A percentile compares a stretch with the other conserved stretches of the same genome.
Evolutionary conservation across 2,113 vertebrate genomes (phyloP).

Genomic region (Odocoileus hemionus): DNA sequence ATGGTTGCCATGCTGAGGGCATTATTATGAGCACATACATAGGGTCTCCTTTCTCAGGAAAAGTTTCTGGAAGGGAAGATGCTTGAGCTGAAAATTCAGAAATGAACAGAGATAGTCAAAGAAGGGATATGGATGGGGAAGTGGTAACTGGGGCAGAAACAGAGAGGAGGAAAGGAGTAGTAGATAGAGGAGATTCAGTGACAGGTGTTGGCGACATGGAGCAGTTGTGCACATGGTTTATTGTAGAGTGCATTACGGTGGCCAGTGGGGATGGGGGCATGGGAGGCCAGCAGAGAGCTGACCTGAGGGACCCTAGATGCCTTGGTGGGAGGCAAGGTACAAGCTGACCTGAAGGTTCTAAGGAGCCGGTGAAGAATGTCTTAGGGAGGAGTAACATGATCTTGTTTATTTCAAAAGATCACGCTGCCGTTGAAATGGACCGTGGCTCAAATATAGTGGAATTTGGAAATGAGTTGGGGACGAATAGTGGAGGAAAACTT

Average conservation of each 20-base stretch:
- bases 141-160: not conserved
- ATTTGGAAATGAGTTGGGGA: not conserved
- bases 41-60: not conserved
- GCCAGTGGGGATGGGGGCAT: rapidly evolving
- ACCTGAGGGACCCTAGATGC: no score
- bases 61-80: not conserved
- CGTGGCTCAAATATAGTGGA: not conserved
- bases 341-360: not conserved
- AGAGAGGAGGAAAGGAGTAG: not conserved
- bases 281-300: not conserved
- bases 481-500: not conserved
- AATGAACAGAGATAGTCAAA: not conserved
- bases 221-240: rapidly evolving
- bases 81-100: not conserved
- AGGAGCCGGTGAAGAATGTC: not conserved
- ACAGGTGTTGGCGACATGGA: not conserved
- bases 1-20: no score
- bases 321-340: not conserved
- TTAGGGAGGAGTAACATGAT: not conserved
- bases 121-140: not conserved
- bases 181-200: not conserved
- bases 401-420: not conserved
- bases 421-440: not conserved
- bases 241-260: rapidly evolving
- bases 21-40: not conserved